Conservation (phyloP, 1,140 invertebrate genomes). For the Sipha flava region DNA sequence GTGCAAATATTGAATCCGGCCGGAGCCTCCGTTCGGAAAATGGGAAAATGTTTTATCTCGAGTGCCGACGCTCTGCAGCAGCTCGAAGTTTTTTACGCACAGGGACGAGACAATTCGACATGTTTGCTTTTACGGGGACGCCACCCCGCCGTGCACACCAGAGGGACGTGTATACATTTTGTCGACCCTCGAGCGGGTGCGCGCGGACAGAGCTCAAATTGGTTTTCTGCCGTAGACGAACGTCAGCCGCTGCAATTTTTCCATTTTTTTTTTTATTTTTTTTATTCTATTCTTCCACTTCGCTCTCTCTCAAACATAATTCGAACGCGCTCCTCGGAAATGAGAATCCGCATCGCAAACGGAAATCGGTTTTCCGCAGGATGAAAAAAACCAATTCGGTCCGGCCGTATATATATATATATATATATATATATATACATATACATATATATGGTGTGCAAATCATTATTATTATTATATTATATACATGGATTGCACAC, state of each 20-base stretch:
- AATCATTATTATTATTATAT: too few species aligned
- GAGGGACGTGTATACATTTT: not conserved
- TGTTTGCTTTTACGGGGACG: constrained; percentile 2
- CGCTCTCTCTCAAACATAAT: too few species aligned
- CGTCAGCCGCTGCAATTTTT: not conserved
- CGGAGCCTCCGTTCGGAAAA: too few species aligned
- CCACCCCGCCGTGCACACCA: not conserved
- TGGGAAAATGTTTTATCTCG: not conserved
- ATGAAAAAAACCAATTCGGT: not conserved
- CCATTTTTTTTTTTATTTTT: not conserved
- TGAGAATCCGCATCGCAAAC: constrained; percentile 23
- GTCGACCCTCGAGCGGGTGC: not conserved
- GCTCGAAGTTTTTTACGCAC: not conserved
- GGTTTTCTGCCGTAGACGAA: not conserved
- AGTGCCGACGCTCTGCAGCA: not conserved
- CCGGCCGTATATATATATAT: not conserved
- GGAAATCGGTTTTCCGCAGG: constrained; percentile 15
- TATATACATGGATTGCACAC: too few species aligned
- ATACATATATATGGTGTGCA: not conserved
- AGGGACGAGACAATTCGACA: not conserved
- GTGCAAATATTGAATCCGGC: constrained; percentile 22
- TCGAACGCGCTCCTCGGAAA: not conserved
- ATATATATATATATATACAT: not conserved
- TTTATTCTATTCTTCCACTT: too few species aligned
- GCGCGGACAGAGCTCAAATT: not conserved